Conservation (phyloP, 2,797 vertebrate genomes). For the Enteromius afrohamiltoni region DNA sequence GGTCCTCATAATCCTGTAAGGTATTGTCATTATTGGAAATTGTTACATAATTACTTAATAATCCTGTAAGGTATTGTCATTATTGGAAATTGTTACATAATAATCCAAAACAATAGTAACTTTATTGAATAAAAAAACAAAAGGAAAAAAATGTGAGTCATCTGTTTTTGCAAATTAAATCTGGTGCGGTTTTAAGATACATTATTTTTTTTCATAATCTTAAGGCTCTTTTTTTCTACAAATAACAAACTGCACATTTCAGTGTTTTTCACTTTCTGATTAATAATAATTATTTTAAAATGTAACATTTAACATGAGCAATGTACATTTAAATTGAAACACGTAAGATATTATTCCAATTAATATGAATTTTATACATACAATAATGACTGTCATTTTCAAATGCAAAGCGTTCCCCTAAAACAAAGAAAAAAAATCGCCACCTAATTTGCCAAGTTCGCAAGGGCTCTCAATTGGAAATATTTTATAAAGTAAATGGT, state of each 20-base stretch:
- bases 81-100: neutral
- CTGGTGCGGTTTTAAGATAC: neutral
- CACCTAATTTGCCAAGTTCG: neutral
- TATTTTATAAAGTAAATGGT: slow-evolving; percentile 27
- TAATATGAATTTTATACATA: too few relatives aligned
- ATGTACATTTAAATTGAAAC: neutral
- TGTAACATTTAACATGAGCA: neutral
- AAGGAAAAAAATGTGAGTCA: neutral
- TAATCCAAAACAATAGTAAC: too few relatives aligned
- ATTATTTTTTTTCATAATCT: neutral
- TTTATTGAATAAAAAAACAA: too few relatives aligned
- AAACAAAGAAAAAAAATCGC: neutral
- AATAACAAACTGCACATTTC: neutral
- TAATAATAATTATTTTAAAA: neutral
- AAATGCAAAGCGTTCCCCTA: neutral
- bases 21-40: neutral
- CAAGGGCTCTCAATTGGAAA: neutral
- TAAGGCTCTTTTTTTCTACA: neutral
- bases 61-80: neutral
- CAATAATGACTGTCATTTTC: too few relatives aligned
- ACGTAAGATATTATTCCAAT: neutral
- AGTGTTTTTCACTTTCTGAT: too few relatives aligned
- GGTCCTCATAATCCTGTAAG: neutral
- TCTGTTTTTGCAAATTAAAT: neutral
- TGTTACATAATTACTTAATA: too few relatives aligned